Conservation (phyloP, 2,888 invertebrate species). For the Caenorhabditis becei region DNA sequence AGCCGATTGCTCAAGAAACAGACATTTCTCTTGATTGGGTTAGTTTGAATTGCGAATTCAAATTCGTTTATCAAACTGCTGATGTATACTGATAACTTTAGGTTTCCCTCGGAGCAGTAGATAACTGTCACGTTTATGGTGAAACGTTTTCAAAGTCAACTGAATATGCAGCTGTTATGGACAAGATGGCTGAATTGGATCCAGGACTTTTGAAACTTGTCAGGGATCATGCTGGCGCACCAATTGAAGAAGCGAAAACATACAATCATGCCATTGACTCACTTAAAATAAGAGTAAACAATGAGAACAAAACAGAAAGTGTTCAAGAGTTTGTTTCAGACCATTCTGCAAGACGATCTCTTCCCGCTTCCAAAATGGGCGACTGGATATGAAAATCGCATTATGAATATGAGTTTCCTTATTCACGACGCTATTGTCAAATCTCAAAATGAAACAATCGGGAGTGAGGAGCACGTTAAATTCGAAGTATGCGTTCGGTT, state of each 20-base stretch:
- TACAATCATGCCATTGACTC: conserved; percentile 69
- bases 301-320: not conserved
- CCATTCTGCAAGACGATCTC: conserved; percentile 55
- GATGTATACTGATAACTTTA: conserved; percentile 23
- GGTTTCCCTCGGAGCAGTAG: conserved; percentile 70
- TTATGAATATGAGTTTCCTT: conserved; percentile 40
- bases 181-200: conserved; percentile 17
- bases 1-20: conserved; percentile 90
- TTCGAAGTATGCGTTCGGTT: not conserved
- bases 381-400: conserved; percentile 40
- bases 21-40: conserved; percentile 74
- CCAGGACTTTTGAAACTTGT: conserved; percentile 33
- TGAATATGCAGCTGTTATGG: conserved; percentile 32
- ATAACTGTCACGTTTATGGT: conserved; percentile 61
- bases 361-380: conserved; percentile 74
- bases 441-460: conserved; percentile 55
- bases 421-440: conserved; percentile 56
- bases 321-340: conserved; percentile 22
- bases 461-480: conserved; percentile 30
- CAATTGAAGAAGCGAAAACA: conserved; percentile 17
- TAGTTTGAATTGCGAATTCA: conserved; percentile 29
- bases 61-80: no score
- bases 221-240: conserved; percentile 16
- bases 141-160: conserved; percentile 27
- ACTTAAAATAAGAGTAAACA: conserved; percentile 63